Percentiles rank a stretch among this genome's conserved stretches.
phyloP scores from a whole-genome alignment of 2,888 invertebrate genomes.

The Heliconius cydno region DNA sequence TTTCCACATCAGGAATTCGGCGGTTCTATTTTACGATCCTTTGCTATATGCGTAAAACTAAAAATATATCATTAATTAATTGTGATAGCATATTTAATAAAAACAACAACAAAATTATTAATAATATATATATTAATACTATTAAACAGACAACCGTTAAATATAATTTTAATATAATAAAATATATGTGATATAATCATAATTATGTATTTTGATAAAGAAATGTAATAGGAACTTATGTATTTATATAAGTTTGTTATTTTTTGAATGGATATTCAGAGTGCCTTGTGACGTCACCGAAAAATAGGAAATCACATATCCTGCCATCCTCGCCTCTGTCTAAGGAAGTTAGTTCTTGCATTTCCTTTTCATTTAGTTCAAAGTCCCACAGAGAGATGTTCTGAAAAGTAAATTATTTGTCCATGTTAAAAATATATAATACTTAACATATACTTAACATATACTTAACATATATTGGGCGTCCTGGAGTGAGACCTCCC shows the following conservation, averaged over 20 bases:
- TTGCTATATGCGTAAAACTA: too few species aligned
- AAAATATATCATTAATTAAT: too few species aligned
- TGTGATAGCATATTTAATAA: too few species aligned
- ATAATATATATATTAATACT: too few species aligned
- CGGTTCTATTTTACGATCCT: too few species aligned
- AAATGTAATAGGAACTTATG: neutral
- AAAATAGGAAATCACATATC: constrained; percentile 88
- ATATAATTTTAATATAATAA: too few species aligned
- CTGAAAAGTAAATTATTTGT: constrained; percentile 56
- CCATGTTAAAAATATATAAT: neutral
- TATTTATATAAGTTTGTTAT: constrained; percentile 16
- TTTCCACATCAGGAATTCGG: too few species aligned
- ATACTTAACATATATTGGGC: neutral
- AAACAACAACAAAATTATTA: too few species aligned
- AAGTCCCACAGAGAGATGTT: constrained; percentile 92
- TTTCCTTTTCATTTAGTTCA: constrained; percentile 84
- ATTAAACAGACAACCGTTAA: too few species aligned
- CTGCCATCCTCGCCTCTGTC: constrained; percentile 87
- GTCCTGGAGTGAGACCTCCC: too few species aligned
- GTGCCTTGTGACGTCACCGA: constrained; percentile 86
- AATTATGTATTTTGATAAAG: neutral
- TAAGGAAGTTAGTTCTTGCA: constrained; percentile 83
- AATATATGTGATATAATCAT: neutral
- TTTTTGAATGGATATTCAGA: constrained; percentile 88
- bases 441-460: neutral